Evolutionary conservation across 2,888 invertebrate species (phyloP), one percentile per base, ranked within the genome.

Genomic region (Morpho deidamia): DNA sequence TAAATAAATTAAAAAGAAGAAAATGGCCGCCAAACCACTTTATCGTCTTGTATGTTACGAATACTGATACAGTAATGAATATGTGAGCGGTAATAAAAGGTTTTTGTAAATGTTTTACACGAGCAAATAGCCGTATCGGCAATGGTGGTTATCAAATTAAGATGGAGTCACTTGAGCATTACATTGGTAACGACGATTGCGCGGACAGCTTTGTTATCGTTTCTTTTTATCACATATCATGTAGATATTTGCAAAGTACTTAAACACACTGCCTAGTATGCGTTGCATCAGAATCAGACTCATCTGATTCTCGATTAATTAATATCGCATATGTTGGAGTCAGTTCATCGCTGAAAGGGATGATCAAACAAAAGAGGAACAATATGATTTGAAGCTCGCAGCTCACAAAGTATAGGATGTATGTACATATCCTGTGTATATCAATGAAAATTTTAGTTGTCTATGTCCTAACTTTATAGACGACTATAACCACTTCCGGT

Each of bases 61-160:
- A 68, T 67, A 67, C 66, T 65, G 67, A 63, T 62, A 58, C 59
- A 55, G 58, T 70, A 71, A 73, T 76, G 72, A 72, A 72, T 69
- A 70, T 69, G 70, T 71, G 68, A 60, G 59, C 58, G 59, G 66
- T 66, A 64, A 68, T 71, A 67, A 70, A 67, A 53, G 58, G 68
- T 72, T 71, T 73, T 73, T 70, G 68, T 68, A 55, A 58, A 63
- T 60, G 55, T 60, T 56, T 60, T 59, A 64, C 61, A 59, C 58
- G 62, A 54, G 56, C 56, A 63, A 68, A 69, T 64, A 67, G 65
- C 64, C 66, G 63, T 67, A 62, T 63, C 69, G 59, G 53, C 56
- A 62, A 61, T 59, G 61, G 60, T 61, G 60, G 54, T 69, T 66
- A 67, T 64, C 62, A 64, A 68, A 66, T 67, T 68, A 68, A 67